Percentiles rank a stretch among this genome's conserved stretches.
These are phyloP conservation scores for Thelaira solivaga DNA, from an alignment of 2,888 invertebrate species.

Conservation along the genomic window DNA sequence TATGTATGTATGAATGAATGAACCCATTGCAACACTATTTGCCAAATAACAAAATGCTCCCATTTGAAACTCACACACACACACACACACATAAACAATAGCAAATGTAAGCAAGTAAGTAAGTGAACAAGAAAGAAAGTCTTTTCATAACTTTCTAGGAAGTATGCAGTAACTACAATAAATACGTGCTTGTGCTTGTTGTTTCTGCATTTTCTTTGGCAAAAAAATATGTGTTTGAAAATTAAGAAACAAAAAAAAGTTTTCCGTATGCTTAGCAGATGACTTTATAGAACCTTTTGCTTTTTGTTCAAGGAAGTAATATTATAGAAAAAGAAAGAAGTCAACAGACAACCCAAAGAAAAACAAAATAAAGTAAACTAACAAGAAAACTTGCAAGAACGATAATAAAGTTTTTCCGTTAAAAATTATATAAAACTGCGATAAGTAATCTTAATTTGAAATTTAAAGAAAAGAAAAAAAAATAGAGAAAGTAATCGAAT, in stretches of 20 bases:
- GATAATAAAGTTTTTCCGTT: constrained; percentile 21
- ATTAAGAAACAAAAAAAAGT: too few species aligned
- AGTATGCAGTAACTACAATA: constrained; percentile 41
- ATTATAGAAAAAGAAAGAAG: background rate
- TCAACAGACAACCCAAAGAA: background rate
- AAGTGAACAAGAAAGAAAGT: constrained; percentile 28
- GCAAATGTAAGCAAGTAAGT: too few species aligned
- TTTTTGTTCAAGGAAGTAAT: background rate
- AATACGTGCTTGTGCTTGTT: constrained; percentile 31
- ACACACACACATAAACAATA: too few species aligned
- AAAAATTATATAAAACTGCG: constrained; percentile 16
- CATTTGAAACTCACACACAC: background rate
- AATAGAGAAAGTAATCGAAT: background rate
- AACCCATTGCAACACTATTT: background rate
- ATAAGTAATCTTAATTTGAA: constrained; percentile 13
- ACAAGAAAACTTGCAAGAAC: constrained; percentile 19
- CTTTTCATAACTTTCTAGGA: constrained; percentile 35
- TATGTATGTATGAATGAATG: too few species aligned
- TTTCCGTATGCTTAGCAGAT: constrained; percentile 38
- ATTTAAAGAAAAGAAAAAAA: background rate
- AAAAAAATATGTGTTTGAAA: constrained; percentile 14
- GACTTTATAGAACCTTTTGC: constrained; percentile 28
- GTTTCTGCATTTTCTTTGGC: constrained; percentile 9
- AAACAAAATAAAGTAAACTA: background rate
- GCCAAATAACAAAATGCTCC: background rate